Base-by-base conservation (phyloP, 2,888 invertebrate species). In the Rhamnusium bicolor region DNA sequence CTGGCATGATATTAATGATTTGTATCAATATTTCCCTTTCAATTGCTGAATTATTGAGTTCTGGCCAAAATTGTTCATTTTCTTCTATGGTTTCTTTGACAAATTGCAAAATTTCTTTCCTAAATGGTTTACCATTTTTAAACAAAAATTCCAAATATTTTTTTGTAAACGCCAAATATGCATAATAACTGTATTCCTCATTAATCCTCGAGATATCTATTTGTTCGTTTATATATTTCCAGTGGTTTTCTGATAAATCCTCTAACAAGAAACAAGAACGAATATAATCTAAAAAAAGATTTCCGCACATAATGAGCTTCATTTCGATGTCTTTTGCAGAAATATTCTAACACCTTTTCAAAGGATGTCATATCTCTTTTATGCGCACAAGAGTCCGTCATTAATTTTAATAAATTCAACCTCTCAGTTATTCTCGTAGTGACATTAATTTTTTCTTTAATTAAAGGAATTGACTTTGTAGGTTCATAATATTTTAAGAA, bases 391-490 rank as follows among this genome's bases (percentile, higher is more conserved):
- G 71, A 56, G 10, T 74, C 46, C 12, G 81, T 66, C 60, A 82
- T 27, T 46, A 71, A 53, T 6, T 66, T 63, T 7, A 82, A 61
- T 7, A 76, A 68, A 12, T 7, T 24, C 5, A 16, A n/a, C 29
- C 82, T 78, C 2, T 69, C 29, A 8, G 16, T 29, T 32, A 69
- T 77, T 19, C 75, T 71, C 14, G 79, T 74, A 10, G 81, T 77
- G 1, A 82, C 69, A 69, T 81, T 80, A 14, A 82, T 79, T 72
- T 72, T 79, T 51, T 81, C 79, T 73, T 81, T 82, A 16, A 82
- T 56, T 10, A 79, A 14, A n/a, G 73, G 29, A 60, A 82, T 72
- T 19, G 74, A 77, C 46, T 76, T 72, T n/a, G 58, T 14, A 1
- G 75, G 69, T 7, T 75, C 58, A 54, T 71, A 78, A 32, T 79